A percentile compares a stretch with the other conserved stretches of the same genome.
Evolutionary conservation across 2,797 vertebrate species (phyloP).

Genomic region (Trichosurus vulpecula): DNA sequence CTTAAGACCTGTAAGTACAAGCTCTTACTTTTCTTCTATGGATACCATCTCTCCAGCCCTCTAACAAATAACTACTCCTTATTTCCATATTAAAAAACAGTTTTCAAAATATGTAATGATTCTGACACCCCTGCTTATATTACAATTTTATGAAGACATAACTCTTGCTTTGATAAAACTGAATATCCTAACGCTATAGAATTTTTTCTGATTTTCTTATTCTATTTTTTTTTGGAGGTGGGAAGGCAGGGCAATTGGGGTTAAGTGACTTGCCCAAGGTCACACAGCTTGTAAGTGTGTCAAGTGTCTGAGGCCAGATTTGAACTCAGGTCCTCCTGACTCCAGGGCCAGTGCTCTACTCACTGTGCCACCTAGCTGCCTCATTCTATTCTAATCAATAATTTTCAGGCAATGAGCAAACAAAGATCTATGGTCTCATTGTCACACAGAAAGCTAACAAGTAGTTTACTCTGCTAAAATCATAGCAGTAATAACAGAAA

Average conservation of each 20-base stretch:
- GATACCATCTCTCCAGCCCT: neutral
- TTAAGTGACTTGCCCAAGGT: no score
- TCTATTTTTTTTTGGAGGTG: no score
- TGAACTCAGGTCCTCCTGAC: no score
- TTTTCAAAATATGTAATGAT: constrained; percentile 6
- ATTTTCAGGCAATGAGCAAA: constrained; percentile 34
- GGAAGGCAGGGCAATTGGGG: no score
- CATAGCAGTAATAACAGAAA: constrained; percentile 22
- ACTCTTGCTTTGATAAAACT: constrained; percentile 11
- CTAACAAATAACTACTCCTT: constrained; percentile 7
- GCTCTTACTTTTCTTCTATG: constrained; percentile 2
- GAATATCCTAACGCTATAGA: neutral
- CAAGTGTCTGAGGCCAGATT: no score
- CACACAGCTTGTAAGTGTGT: no score
- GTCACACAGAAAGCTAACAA: constrained; percentile 1
- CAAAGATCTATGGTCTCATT: constrained; percentile 21
- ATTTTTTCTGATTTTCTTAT: neutral
- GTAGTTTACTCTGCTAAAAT: constrained; percentile 32
- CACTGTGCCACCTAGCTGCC: no score
- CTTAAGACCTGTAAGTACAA: constrained; percentile 13
- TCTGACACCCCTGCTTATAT: constrained; percentile 13
- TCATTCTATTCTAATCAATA: constrained; percentile 8
- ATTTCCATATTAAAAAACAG: constrained; percentile 6
- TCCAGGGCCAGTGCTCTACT: no score
- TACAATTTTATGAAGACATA: constrained; percentile 43